phyloP scores from a whole-genome alignment of 2,797 vertebrate genomes.

The Psittacula derbiana region DNA sequence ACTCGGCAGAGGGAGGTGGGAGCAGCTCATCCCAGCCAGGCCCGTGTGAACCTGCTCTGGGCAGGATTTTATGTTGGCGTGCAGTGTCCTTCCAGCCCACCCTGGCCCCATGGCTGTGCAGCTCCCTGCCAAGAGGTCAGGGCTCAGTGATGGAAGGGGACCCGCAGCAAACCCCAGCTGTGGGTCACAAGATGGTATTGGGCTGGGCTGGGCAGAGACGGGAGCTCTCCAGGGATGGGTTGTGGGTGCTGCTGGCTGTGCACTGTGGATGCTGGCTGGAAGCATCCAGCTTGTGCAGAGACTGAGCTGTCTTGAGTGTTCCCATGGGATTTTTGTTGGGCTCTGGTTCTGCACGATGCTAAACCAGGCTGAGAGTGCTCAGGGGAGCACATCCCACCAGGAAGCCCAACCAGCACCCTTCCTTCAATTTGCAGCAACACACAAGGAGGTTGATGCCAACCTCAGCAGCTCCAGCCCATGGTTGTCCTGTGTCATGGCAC shows the following conservation, averaged over 20 bases:
- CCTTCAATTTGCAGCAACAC: not conserved
- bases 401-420: not conserved
- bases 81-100: not conserved
- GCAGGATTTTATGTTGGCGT: fast-evolving
- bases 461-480: not conserved
- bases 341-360: not conserved
- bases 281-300: not conserved
- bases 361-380: not conserved
- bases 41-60: fast-evolving
- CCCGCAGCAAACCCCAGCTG: not conserved
- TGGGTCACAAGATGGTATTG: not conserved
- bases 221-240: not conserved
- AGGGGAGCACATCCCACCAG: fast-evolving
- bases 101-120: fast-evolving
- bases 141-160: not conserved
- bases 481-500: not conserved
- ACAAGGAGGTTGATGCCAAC: not conserved
- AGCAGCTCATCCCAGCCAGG: not conserved
- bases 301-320: not conserved
- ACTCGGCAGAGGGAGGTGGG: fast-evolving
- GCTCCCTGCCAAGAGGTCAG: fast-evolving
- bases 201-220: not conserved
- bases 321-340: not conserved
- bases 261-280: not conserved
- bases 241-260: not conserved